Base-by-base conservation (phyloP, 2,888 invertebrate species). In the Bugulina stolonifera region DNA sequence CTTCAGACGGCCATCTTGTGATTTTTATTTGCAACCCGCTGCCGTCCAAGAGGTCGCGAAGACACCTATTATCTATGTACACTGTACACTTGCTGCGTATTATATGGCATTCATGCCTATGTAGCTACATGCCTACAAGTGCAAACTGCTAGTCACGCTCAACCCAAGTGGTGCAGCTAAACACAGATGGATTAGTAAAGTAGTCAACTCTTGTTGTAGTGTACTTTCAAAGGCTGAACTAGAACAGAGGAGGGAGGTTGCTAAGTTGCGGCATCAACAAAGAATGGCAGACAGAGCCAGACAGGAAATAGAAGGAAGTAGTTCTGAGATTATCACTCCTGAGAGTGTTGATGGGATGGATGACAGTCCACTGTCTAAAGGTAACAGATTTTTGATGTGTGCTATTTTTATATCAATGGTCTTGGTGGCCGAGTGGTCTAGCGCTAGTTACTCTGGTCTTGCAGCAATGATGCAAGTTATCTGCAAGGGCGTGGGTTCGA, bases 161-260 rank as follows among this genome's bases (percentile, higher is more conserved):
- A n/a, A n/a, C n/a, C n/a, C n/a, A n/a, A n/a, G n/a, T n/a, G n/a
- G n/a, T n/a, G n/a, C n/a, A n/a, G n/a, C n/a, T n/a, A n/a, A n/a
- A n/a, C n/a, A n/a, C n/a, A n/a, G n/a, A n/a, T n/a, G n/a, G n/a
- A n/a, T n/a, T n/a, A n/a, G n/a, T n/a, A n/a, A n/a, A n/a, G n/a
- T n/a, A n/a, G n/a, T n/a, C n/a, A n/a, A n/a, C n/a, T n/a, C n/a
- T 43, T 43, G 18, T 18, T 43, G 18, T 72, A 91, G 91, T 81
- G 88, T 89, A n/a, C 85, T 93, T 74, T 92, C 90, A 0, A 86
- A 87, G 23, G 90, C 90, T 81, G 92, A 93, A 81, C 87, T 93
- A 82, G 87, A 89, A 18, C 81, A 87, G 5, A 87, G 91, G 72
- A 86, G 91, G 73, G 90, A 90, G 78, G 85, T 86, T 73, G 91